These are phyloP conservation scores for Smittia aterrima DNA, from an alignment of 2,888 invertebrate species.

Conservation along the genomic window DNA sequence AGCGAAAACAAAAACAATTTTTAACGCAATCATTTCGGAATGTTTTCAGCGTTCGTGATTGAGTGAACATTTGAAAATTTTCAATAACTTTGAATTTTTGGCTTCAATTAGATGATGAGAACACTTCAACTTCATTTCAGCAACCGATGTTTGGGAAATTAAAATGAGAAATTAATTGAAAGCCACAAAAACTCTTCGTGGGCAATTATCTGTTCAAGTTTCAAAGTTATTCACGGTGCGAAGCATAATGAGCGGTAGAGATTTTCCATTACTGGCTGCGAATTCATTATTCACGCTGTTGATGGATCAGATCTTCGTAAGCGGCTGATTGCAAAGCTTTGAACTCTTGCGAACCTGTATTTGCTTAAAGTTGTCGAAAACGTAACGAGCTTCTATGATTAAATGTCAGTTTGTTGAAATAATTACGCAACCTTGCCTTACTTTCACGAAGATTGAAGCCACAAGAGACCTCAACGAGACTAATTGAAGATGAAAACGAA, in stretches of 20 bases:
- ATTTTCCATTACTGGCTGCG: background rate
- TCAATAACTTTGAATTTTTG: background rate
- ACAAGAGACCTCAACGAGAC: background rate
- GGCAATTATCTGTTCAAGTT: background rate
- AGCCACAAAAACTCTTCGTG: background rate
- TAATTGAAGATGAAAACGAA: background rate
- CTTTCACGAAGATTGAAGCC: background rate
- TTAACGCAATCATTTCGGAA: background rate
- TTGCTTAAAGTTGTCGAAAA: background rate
- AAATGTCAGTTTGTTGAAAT: background rate
- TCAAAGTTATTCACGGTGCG: background rate
- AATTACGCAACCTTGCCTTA: background rate
- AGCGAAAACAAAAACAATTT: background rate
- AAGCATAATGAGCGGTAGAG: background rate
- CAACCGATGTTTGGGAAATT: no score
- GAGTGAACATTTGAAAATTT: background rate
- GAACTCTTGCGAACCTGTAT: background rate
- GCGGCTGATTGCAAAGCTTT: constrained; percentile 2
- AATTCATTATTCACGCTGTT: background rate
- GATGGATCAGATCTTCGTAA: background rate
- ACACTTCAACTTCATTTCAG: background rate
- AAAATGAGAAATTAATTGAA: background rate
- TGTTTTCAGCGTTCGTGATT: background rate
- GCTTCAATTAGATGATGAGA: background rate
- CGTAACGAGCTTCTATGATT: background rate